phyloP scores from a whole-genome alignment of 2,888 invertebrate species.

The Drosophila kambysellisi region DNA sequence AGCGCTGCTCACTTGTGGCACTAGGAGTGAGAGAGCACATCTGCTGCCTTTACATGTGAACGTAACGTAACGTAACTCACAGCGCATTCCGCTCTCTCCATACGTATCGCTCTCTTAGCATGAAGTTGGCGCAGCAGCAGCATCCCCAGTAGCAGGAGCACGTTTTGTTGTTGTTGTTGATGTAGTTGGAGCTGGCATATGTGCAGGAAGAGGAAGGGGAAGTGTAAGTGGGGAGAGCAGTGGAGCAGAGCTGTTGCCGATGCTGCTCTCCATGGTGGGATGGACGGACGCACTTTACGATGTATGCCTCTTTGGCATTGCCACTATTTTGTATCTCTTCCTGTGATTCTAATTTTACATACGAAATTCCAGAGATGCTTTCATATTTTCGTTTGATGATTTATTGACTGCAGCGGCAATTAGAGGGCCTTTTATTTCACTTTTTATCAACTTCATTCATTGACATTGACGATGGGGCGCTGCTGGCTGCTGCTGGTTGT shows the following conservation, averaged over 20 bases:
- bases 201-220: constrained; percentile 67
- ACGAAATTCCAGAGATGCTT: constrained; percentile 73
- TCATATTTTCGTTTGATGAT: constrained; percentile 80
- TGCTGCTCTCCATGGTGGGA: constrained; percentile 45
- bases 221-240: constrained; percentile 49
- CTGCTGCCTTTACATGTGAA: constrained; percentile 9
- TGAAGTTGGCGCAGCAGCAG: constrained; percentile 47
- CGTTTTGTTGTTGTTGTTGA: constrained; percentile 28
- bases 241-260: constrained; percentile 48
- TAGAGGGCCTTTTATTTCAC: constrained; percentile 77
- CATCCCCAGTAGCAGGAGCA: constrained; percentile 64
- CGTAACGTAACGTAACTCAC: constrained; percentile 6
- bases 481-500: constrained; percentile 37
- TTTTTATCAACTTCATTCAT: constrained; percentile 77
- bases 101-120: constrained; percentile 33
- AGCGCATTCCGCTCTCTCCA: constrained; percentile 22
- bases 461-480: constrained; percentile 68
- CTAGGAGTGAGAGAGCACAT: constrained; percentile 8
- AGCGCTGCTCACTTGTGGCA: constrained; percentile 53
- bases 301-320: constrained; percentile 57
- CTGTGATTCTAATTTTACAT: constrained; percentile 74
- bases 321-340: constrained; percentile 50
- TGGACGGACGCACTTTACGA: constrained; percentile 59
- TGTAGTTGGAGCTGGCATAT: constrained; percentile 58
- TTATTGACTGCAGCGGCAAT: constrained; percentile 78